phyloP scores from a whole-genome alignment of 2,113 vertebrate species.

The Elephantulus edwardii region DNA sequence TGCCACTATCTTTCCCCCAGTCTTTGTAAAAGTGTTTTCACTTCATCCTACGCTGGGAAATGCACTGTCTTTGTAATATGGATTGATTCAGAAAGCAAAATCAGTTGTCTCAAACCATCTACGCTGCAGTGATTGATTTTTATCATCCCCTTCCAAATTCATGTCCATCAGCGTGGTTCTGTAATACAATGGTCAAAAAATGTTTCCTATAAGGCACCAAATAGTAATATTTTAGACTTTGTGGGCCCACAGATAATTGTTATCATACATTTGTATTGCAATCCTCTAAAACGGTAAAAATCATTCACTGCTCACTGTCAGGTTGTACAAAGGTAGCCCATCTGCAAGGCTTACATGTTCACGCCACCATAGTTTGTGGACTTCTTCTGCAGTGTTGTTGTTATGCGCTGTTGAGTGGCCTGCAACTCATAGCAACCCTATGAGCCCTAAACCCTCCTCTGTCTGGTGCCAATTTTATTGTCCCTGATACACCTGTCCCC shows the following conservation, averaged over 20 bases:
- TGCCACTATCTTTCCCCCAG: neutral
- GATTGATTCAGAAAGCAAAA: neutral
- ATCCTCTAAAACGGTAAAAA: neutral
- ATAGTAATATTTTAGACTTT: neutral
- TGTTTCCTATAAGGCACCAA: neutral
- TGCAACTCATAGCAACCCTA: too few species aligned
- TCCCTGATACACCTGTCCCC: too few species aligned
- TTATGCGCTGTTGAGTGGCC: too few species aligned
- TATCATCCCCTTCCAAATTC: neutral
- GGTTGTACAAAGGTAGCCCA: neutral
- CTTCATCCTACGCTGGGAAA: neutral
- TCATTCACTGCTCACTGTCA: neutral
- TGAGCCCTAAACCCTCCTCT: too few species aligned
- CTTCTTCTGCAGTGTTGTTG: too few species aligned
- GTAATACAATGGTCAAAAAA: neutral
- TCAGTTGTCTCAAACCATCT: neutral
- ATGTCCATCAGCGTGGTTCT: neutral
- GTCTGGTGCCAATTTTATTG: too few species aligned
- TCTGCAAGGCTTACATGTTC: neutral
- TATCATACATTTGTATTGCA: neutral
- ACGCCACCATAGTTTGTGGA: too few species aligned
- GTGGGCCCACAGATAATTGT: neutral
- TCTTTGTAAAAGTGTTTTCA: neutral
- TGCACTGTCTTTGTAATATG: neutral
- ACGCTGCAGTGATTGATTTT: neutral